Evolutionary conservation across 1,140 invertebrate species (phyloP), one percentile per base, ranked within the genome.

Genomic region (Lucilia cuprina): DNA sequence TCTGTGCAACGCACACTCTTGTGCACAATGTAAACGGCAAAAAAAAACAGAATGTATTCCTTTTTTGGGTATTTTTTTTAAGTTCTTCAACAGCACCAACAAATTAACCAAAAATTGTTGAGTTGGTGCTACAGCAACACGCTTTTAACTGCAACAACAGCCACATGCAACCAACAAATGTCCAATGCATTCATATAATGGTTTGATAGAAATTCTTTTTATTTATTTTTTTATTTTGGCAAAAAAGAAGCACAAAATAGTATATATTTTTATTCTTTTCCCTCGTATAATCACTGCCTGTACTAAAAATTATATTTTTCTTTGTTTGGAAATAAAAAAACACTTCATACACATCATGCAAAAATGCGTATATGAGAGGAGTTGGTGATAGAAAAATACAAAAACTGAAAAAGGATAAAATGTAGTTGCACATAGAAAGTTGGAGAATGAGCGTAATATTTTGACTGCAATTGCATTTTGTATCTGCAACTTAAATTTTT

Each of bases 61-160:
- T 41, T 77, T 30, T 77, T 34, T 25, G 35, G 74, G 25, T n/a
- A n/a, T 34, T 77, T 34, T 14, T 77, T 30, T 2, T 34, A 77
- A 5, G 74, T 30, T 30, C 35, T 21, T 70, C 3, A 83, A 13
- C 50, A 83, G 30, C 50, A 83, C 65, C 55, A 70, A 19, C 82
- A 83, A 55, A 82, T 82, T 82, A 82, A 70, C 82, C 47, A 82
- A 82, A 82, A 60, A 83, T 83, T 83, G 65, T 60, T 30, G 82
- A 60, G 34, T 35, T 78, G 75, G 13, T 41, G 75, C 30, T 78
- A 70, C 65, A 70, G 19, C 65, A 70, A 70, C 65, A 70, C 65
- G 19, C 65, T 70, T 70, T 70, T 70, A 17, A 60, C 19, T 78
- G 14, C 75, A 80, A 49, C 17, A 49, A 17, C 41, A 47, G 74